These are phyloP conservation scores for Euthynnus affinis DNA, from an alignment of 2,797 vertebrate species.

Conservation along the genomic window DNA sequence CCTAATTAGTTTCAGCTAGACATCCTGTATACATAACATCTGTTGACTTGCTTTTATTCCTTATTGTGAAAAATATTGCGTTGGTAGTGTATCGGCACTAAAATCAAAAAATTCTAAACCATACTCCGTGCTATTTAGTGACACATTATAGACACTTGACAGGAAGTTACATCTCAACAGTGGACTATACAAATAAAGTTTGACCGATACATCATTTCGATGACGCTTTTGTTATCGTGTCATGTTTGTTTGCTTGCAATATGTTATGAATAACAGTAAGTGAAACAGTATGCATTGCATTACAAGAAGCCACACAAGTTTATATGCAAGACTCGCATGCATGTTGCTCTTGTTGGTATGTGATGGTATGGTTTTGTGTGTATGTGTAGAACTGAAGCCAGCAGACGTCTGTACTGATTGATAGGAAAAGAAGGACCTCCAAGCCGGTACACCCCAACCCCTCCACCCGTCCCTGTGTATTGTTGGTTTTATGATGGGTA, in stretches of 20 bases:
- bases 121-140: background rate
- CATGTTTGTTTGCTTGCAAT: no score
- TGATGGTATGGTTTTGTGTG: constrained; percentile 27
- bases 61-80: background rate
- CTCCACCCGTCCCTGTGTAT: constrained; percentile 53
- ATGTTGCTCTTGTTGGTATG: constrained; percentile 36
- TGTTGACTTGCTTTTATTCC: background rate
- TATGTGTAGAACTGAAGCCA: constrained; percentile 53
- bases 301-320: background rate
- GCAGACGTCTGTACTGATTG: constrained; percentile 59
- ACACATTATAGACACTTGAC: background rate
- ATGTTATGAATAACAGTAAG: no score
- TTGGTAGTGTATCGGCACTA: background rate
- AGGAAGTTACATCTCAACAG: background rate
- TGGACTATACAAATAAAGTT: background rate
- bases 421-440: constrained; percentile 68
- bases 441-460: constrained; percentile 30
- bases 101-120: background rate
- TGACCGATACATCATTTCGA: no score
- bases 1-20: no score
- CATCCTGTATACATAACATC: no score
- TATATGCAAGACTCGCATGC: background rate
- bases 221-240: no score
- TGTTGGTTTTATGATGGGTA: constrained; percentile 84
- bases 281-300: no score